Percentiles rank a stretch among this genome's conserved stretches.
These are phyloP conservation scores for Amphiprion ocellaris DNA, from an alignment of 2,113 vertebrate species.

Conservation along the genomic window DNA sequence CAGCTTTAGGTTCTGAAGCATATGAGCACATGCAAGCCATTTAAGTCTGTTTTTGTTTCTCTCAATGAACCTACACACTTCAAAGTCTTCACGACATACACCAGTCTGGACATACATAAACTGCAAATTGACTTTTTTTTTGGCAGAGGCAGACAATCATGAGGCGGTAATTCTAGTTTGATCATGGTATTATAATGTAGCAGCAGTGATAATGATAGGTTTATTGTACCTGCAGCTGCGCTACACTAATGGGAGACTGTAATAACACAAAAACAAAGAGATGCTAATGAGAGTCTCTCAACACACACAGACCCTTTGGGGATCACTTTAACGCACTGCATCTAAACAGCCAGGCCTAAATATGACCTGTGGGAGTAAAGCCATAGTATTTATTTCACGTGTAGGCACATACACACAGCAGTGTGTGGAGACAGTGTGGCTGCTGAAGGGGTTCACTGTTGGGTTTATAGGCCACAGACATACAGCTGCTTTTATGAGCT, in stretches of 20 bases:
- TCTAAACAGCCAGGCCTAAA: slow-evolving; percentile 30
- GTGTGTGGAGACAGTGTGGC: slow-evolving; percentile 29
- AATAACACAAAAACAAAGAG: slow-evolving; percentile 25
- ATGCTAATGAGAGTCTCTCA: slow-evolving; percentile 18
- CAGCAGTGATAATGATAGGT: neutral
- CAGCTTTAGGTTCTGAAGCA: too few relatives aligned
- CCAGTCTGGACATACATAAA: too few relatives aligned
- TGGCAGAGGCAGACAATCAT: too few relatives aligned
- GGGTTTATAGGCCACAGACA: slow-evolving; percentile 64
- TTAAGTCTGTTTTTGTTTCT: neutral
- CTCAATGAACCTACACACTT: too few relatives aligned
- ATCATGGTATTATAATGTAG: neutral
- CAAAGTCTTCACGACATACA: too few relatives aligned
- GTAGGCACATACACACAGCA: slow-evolving; percentile 26
- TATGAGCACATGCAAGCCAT: too few relatives aligned
- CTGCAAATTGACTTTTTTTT: too few relatives aligned
- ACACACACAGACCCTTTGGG: slow-evolving; percentile 17
- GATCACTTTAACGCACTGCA: slow-evolving; percentile 26
- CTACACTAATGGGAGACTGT: neutral
- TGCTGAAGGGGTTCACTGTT: slow-evolving; percentile 37
- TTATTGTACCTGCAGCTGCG: slow-evolving; percentile 39
- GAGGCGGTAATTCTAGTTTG: too few relatives aligned
- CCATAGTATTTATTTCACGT: slow-evolving; percentile 44
- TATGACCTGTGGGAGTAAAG: slow-evolving; percentile 43
- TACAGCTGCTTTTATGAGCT: slow-evolving; percentile 54